Evolutionary conservation across 92 coral and sea anemone species (phyloP), one percentile per base, ranked within the genome.

Genomic region (Umimayanthus kanabou): DNA sequence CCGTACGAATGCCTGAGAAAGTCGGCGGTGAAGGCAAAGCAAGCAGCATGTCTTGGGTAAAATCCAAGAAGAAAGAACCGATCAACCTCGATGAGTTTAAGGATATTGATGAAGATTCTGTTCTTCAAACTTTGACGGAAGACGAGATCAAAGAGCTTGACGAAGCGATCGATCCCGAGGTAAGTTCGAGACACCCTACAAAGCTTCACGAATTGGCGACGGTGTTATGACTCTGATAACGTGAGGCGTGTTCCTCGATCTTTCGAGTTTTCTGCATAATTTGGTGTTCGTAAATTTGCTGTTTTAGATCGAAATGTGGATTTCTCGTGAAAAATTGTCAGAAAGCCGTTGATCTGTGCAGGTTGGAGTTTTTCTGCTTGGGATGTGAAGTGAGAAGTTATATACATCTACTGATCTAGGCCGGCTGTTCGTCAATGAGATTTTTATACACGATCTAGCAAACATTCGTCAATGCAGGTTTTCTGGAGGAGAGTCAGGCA

Each of bases 131-230:
- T 22, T 91, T 96, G 22, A 91, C 98, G 23, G 94, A 94, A 50
- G 96, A 96, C 49, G 98, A 96, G 90, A 80, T 96, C 79, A 92
- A 93, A 72, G 95, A 90, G 72, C 87, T 96, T 47, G 94, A 94
- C 67, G 94, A 92, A 55, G 93, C 98, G 9, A 96, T 96, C 82
- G 98, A 96, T 85, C 98, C 98, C 5, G 98, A 96, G 98, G 98
- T 96, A 89, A 53, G 98, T 57, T 33, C 37, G 37, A 33, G 37
- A 33, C 37, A 33, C 37, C 37, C 37, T 33, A 33, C 37, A 33
- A 33, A 57, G 20, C 23, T 57, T 57, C 66, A 57, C 74, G 28
- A 83, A 70, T 6, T 67, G 22, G 47, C 49, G 80, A n/a, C 65
- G 57, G 10, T 25, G 30, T 30, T 77, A 61, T 40, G 55, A 39